Conservation (phyloP, 2,797 vertebrate genomes). For the Crocidura indochinensis region DNA sequence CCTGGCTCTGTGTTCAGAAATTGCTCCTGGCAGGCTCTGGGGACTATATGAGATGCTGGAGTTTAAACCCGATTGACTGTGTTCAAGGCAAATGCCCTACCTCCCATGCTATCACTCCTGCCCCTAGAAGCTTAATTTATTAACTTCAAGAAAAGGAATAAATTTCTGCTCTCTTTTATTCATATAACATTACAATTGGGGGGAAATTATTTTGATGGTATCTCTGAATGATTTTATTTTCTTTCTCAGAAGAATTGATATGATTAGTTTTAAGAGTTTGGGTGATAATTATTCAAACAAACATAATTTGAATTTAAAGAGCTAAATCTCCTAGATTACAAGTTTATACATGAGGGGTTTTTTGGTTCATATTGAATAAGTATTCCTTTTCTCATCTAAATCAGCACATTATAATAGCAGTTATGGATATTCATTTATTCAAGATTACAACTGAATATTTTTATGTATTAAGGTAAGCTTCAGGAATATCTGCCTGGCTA, state of each 20-base stretch:
- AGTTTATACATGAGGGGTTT: constrained; percentile 61
- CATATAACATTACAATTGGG: constrained; percentile 53
- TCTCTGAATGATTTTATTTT: constrained; percentile 51
- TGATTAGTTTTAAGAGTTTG: constrained; percentile 65
- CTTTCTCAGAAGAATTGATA: constrained; percentile 61
- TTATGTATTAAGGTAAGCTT: constrained; percentile 38
- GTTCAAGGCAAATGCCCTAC: too few relatives aligned
- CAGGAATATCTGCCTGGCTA: constrained; percentile 19
- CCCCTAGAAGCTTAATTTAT: too few relatives aligned
- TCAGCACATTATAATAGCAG: constrained; percentile 2
- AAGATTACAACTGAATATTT: constrained; percentile 50
- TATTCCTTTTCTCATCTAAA: constrained; percentile 58
- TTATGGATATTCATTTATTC: constrained; percentile 67
- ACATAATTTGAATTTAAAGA: constrained; percentile 70
- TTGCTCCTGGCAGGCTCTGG: too few relatives aligned
- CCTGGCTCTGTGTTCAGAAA: too few relatives aligned
- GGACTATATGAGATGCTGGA: too few relatives aligned
- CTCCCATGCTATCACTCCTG: too few relatives aligned
- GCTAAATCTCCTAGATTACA: constrained; percentile 59
- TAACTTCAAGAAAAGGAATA: neutral
- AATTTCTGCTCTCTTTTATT: constrained; percentile 37
- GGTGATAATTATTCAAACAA: constrained; percentile 75
- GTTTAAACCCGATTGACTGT: too few relatives aligned
- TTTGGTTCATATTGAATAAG: constrained; percentile 64
- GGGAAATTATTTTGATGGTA: constrained; percentile 36